Evolutionary conservation across 2,113 vertebrate genomes (phyloP).

Genomic region (Piprites chloris): DNA sequence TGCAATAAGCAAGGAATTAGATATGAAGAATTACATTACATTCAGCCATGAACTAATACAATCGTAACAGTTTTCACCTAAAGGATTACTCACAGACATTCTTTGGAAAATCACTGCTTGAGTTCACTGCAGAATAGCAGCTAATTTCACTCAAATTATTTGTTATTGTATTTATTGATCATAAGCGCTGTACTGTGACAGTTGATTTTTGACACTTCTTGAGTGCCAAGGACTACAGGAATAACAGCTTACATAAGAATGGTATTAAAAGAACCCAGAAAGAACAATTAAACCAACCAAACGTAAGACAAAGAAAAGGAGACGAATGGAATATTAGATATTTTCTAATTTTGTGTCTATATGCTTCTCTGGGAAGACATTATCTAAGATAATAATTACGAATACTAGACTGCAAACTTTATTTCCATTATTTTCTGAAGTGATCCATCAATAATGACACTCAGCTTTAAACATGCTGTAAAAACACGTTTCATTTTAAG

Average conservation of each 20-base stretch:
- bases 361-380: not conserved
- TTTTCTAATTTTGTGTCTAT: not conserved
- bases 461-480: not conserved
- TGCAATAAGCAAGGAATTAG: not conserved
- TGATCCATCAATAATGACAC: not conserved
- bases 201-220: not conserved
- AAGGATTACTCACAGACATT: not conserved
- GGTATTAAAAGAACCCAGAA: not conserved
- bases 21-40: not conserved
- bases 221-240: not conserved
- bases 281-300: not conserved
- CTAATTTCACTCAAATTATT: not conserved
- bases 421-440: not conserved
- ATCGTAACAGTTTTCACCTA: not conserved
- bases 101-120: not conserved
- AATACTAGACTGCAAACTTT: not conserved
- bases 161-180: not conserved
- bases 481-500: not conserved
- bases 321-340: accelerated
- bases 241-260: not conserved
- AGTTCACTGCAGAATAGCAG: not conserved
- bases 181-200: not conserved
- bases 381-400: not conserved
- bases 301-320: not conserved
- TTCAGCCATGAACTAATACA: not conserved